Evolutionary conservation across 2,113 vertebrate species (phyloP).

Genomic region (Hemiprocne comata): DNA sequence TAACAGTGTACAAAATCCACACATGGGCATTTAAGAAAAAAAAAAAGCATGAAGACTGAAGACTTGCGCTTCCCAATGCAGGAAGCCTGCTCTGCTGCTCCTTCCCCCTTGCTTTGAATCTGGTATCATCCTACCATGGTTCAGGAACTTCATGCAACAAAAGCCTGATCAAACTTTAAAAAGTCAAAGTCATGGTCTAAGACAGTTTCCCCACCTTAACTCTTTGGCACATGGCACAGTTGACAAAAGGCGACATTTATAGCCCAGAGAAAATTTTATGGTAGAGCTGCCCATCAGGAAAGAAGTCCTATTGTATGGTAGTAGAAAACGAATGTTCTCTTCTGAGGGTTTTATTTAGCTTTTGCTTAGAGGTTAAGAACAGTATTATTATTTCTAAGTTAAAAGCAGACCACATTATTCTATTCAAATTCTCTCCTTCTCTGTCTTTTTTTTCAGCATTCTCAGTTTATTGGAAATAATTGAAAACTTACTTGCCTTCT

Average conservation of each 20-base stretch:
- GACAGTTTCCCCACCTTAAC: neutral
- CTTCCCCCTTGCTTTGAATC: neutral
- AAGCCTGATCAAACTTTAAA: neutral
- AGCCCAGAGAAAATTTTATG: neutral
- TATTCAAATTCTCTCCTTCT: neutral
- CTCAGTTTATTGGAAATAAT: neutral
- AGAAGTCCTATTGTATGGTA: neutral
- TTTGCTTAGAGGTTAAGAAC: neutral
- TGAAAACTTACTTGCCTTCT: neutral
- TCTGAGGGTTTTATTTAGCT: neutral
- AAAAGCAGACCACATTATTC: neutral
- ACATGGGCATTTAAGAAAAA: neutral
- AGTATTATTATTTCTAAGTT: neutral
- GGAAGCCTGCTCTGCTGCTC: fast-evolving
- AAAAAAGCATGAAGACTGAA: fast-evolving
- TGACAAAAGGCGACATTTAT: neutral
- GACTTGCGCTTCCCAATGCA: neutral
- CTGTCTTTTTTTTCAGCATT: neutral
- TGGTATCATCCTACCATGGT: neutral
- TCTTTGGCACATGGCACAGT: neutral
- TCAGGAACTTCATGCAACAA: neutral
- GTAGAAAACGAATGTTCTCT: neutral
- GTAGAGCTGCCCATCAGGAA: neutral
- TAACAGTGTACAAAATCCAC: neutral
- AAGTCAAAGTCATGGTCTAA: neutral